These are phyloP conservation scores for Pygoscelis adeliae DNA, from an alignment of 2,113 vertebrate genomes.

Conservation along the genomic window DNA sequence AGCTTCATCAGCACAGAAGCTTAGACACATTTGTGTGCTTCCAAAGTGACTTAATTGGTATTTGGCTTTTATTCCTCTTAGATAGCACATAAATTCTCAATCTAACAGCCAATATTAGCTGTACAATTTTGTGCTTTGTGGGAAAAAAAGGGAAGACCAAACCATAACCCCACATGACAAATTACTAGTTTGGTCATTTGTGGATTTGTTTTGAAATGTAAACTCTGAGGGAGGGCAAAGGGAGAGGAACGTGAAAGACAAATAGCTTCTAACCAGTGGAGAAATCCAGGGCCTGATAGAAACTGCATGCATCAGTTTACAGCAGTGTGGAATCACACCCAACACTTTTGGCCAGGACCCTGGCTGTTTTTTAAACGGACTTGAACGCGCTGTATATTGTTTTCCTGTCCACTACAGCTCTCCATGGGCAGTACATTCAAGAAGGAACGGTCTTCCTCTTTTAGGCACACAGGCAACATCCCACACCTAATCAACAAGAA, in stretches of 20 bases:
- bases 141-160: not conserved
- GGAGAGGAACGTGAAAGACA: conserved; percentile 13
- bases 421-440: not conserved
- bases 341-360: not conserved
- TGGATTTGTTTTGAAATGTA: conserved; percentile 25
- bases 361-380: conserved; percentile 28
- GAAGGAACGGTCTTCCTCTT: not conserved
- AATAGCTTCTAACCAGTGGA: conserved; percentile 38
- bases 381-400: not conserved
- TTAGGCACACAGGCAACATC: not conserved
- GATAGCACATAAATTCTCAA: conserved; percentile 21
- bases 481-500: not conserved
- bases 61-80: conserved; percentile 56
- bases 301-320: not conserved
- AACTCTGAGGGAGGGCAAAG: not conserved
- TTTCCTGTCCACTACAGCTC: not conserved
- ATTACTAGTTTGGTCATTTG: not conserved
- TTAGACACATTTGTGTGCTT: conserved; percentile 53
- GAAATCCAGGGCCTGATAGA: not conserved
- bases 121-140: not conserved
- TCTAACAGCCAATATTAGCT: not conserved
- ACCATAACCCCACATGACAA: not conserved
- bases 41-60: conserved; percentile 56
- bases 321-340: not conserved
- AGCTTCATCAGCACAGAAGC: conserved; percentile 45